These are phyloP conservation scores for Tichodroma muraria DNA, from an alignment of 2,113 vertebrate genomes.

Conservation along the genomic window DNA sequence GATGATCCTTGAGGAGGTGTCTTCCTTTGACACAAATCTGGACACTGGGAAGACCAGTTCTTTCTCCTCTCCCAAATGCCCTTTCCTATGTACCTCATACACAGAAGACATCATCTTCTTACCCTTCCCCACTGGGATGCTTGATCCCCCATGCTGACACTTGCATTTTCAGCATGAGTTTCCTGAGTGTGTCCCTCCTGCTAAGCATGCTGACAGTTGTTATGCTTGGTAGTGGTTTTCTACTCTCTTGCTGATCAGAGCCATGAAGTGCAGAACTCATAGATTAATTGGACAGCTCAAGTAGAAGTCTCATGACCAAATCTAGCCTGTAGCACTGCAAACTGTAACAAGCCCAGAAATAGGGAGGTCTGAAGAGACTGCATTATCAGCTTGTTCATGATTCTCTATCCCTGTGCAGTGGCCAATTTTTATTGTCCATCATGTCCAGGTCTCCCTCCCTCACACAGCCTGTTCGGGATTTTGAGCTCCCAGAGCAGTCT, in stretches of 20 bases:
- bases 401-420: background rate
- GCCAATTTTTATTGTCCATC: background rate
- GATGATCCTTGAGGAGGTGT: background rate
- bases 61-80: background rate
- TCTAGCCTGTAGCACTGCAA: background rate
- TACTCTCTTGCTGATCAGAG: background rate
- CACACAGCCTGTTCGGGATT: background rate
- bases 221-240: background rate
- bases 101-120: background rate
- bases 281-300: background rate
- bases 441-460: background rate
- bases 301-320: background rate
- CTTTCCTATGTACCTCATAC: background rate
- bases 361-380: background rate
- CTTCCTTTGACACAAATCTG: background rate
- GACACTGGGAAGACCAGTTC: background rate
- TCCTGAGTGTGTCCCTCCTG: background rate
- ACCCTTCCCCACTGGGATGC: background rate
- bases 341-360: background rate
- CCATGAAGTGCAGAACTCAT: background rate
- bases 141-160: background rate
- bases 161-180: background rate
- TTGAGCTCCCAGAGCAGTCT: background rate
- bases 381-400: background rate
- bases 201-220: background rate